These are phyloP conservation scores for Drosophila paranaensis DNA, from an alignment of 2,888 invertebrate species.

Conservation along the genomic window DNA sequence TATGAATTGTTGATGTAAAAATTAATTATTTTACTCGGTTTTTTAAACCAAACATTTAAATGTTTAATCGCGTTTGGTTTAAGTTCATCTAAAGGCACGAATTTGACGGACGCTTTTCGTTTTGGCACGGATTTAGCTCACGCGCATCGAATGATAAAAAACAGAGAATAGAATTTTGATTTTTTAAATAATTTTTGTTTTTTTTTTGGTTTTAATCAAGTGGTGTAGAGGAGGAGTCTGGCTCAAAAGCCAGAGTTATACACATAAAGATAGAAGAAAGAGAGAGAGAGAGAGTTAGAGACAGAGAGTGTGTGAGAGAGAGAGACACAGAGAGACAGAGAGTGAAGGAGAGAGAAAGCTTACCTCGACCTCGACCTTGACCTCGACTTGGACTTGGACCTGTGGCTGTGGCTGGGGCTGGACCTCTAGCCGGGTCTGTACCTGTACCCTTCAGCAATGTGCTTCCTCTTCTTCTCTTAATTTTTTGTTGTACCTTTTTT, in stretches of 20 bases:
- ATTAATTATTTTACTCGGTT: conserved; percentile 33
- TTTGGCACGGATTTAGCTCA: conserved; percentile 82
- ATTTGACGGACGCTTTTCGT: conserved; percentile 84
- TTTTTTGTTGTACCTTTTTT: neutral
- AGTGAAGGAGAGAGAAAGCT: conserved; percentile 47
- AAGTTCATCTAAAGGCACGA: conserved; percentile 84
- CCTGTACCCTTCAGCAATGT: conserved; percentile 27
- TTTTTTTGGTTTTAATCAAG: conserved; percentile 8
- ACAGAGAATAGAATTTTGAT: conserved; percentile 38
- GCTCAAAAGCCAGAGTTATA: conserved; percentile 27
- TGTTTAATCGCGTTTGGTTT: conserved; percentile 69
- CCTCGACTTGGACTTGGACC: conserved; percentile 22
- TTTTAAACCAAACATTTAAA: conserved; percentile 45
- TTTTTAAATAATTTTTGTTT: conserved; percentile 11
- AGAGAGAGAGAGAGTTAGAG: neutral
- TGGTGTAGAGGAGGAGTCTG: conserved; percentile 10
- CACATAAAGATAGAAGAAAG: conserved; percentile 3
- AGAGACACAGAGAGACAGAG: neutral
- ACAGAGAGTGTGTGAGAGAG: conserved; percentile 8
- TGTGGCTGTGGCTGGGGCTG: conserved; percentile 17
- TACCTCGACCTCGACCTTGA: conserved; percentile 57
- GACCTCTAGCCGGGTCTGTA: conserved; percentile 22
- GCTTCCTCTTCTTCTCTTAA: neutral
- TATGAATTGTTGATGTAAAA: conserved; percentile 31
- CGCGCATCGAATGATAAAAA: conserved; percentile 52